A percentile compares a stretch with the other conserved stretches of the same genome.
These are phyloP conservation scores for Epirrita christyi DNA, from an alignment of 2,888 invertebrate species.

Conservation along the genomic window DNA sequence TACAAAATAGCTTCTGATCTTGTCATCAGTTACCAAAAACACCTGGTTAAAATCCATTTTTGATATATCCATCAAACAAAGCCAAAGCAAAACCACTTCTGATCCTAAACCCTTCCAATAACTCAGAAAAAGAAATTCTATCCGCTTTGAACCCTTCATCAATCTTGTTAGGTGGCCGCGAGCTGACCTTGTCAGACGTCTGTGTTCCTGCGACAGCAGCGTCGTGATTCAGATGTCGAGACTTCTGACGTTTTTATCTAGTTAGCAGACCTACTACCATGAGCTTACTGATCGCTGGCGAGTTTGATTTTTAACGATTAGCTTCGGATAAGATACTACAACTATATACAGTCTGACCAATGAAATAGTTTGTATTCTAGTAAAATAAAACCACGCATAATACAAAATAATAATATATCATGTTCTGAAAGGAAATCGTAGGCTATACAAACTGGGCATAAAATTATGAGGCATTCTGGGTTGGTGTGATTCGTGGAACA, in stretches of 20 bases:
- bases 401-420: too few relatives aligned
- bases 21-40: not conserved
- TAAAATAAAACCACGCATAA: too few relatives aligned
- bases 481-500: too few relatives aligned
- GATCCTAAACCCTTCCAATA: slow-evolving; percentile 16
- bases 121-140: slow-evolving; percentile 22
- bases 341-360: too few relatives aligned
- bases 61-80: slow-evolving; percentile 8
- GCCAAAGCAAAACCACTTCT: slow-evolving; percentile 7
- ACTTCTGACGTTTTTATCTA: slow-evolving; percentile 24
- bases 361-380: too few relatives aligned
- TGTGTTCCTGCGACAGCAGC: slow-evolving; percentile 5
- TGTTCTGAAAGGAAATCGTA: too few relatives aligned
- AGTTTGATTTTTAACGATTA: not conserved
- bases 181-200: slow-evolving; percentile 23
- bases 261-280: slow-evolving; percentile 25
- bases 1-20: not conserved
- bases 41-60: not conserved
- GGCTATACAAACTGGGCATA: too few relatives aligned
- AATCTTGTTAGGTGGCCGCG: slow-evolving; percentile 24
- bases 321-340: too few relatives aligned
- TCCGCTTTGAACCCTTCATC: slow-evolving; percentile 15
- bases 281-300: slow-evolving; percentile 2
- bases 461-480: too few relatives aligned
- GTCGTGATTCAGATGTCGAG: slow-evolving; percentile 19